Conservation (phyloP, 2,113 vertebrate genomes). For the Phalacrocorax pelagicus region DNA sequence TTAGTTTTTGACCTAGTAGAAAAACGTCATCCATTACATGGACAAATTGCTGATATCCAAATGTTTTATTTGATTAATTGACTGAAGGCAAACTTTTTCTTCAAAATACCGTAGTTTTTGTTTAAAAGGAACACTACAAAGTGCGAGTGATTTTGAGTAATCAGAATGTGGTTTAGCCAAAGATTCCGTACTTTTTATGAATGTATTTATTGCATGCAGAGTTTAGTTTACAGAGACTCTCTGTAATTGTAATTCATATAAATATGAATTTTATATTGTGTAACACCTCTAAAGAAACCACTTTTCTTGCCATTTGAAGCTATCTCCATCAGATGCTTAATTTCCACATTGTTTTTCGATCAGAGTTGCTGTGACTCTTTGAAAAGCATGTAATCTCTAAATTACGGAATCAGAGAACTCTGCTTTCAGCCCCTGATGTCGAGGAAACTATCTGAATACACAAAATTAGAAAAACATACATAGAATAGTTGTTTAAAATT, state of each 20-base stretch:
- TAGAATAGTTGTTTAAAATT: slow-evolving; percentile 75
- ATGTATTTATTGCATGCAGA: neutral
- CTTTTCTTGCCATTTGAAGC: neutral
- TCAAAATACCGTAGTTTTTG: neutral
- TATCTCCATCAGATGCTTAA: slow-evolving; percentile 26
- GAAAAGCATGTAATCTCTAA: slow-evolving; percentile 84
- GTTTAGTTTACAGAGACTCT: neutral
- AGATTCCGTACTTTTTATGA: neutral
- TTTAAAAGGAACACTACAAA: slow-evolving; percentile 2
- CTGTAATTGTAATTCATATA: neutral
- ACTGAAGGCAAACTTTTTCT: slow-evolving; percentile 27
- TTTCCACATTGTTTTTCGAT: slow-evolving; percentile 76
- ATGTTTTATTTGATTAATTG: slow-evolving; percentile 61
- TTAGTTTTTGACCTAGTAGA: slow-evolving; percentile 30
- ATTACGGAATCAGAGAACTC: slow-evolving; percentile 71
- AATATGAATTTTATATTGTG: neutral
- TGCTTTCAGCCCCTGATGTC: slow-evolving; percentile 9
- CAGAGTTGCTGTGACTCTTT: slow-evolving; percentile 70
- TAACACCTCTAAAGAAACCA: neutral
- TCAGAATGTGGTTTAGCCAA: slow-evolving; percentile 9
- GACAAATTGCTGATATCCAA: slow-evolving; percentile 54
- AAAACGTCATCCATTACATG: slow-evolving; percentile 11
- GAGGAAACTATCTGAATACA: slow-evolving; percentile 74
- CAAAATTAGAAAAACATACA: slow-evolving; percentile 76
- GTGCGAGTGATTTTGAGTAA: neutral